A percentile compares a stretch with the other conserved stretches of the same genome.
These are phyloP conservation scores for Phymatocera aterrima DNA, from an alignment of 2,888 invertebrate genomes.

Conservation along the genomic window DNA sequence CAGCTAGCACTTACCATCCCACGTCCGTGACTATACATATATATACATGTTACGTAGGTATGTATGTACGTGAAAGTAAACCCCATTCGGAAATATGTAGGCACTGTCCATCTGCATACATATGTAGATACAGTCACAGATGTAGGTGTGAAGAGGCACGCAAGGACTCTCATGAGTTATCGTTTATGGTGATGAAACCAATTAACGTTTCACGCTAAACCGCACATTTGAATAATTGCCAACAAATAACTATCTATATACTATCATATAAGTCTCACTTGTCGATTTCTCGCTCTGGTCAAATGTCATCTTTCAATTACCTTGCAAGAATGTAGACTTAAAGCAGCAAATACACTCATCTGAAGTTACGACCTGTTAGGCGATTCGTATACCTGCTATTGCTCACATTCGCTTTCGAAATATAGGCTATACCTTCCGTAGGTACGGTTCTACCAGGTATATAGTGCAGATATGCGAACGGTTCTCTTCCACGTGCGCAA, in stretches of 20 bases:
- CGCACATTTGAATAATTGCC: slow-evolving; percentile 26
- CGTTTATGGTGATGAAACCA: slow-evolving; percentile 39
- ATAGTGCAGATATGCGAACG: background rate
- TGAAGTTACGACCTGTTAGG: slow-evolving; percentile 21
- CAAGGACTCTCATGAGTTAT: slow-evolving; percentile 34
- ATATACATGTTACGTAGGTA: no score
- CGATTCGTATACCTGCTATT: slow-evolving; percentile 1
- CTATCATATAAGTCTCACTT: background rate
- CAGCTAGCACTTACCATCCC: slow-evolving; percentile 33
- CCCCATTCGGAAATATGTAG: no score
- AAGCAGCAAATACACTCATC: background rate
- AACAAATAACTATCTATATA: no score
- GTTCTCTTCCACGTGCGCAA: background rate
- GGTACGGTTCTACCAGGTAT: background rate
- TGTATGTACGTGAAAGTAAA: no score
- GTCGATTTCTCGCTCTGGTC: background rate
- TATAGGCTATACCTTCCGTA: background rate
- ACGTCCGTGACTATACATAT: slow-evolving; percentile 4
- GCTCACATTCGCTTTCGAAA: background rate
- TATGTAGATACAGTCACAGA: background rate
- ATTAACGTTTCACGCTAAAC: slow-evolving; percentile 31
- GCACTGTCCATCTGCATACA: background rate
- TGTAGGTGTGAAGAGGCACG: background rate
- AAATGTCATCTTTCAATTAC: background rate
- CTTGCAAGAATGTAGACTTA: background rate